Evolutionary conservation across 2,113 vertebrate genomes (phyloP), one percentile per base, ranked within the genome.

Genomic region (Otis tarda): DNA sequence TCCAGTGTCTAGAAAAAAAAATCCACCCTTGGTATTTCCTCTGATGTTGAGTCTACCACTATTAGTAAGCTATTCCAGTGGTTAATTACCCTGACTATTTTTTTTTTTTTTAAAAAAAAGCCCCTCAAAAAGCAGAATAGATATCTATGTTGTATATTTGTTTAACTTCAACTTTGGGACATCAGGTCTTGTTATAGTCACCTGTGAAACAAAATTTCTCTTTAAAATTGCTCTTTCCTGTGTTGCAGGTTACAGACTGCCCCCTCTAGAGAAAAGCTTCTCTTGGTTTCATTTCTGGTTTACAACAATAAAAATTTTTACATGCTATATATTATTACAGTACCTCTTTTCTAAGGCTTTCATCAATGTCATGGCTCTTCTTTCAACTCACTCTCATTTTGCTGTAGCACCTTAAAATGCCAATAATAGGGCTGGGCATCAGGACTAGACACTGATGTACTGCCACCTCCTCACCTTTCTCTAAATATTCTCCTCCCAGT

Each of bases 21-120:
- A 5, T 1, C 19, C 17, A 52, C 2, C 13, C 33, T 52, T 28
- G 17, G 31, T 71, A 77, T 39, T 87, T 65, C 35, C 25, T 80
- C 37, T 56, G 71, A 50, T 1, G 0, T 55, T 0, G 0, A 53
- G 37, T 10, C 22, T 79, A 41, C 27, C 8, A 2, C 23, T 53
- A 30, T 39, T 37, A 55, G 22, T 23, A 64, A 67, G 20, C 9
- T 47, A 61, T 63, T 83, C 28, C 11, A 33, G 30, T 53, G 27
- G 8, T 53, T 69, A 75, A 69, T 47, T 30, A 33, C 9, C 8
- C 12, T 41, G 10, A 9, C 12, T 49, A 33, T 30, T 31, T 6
- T 39, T 39, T 39, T 39, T 39, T 39, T 39, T n/a, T n/a, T n/a
- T n/a, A n/a, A n/a, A n/a, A n/a, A n/a, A 24, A 16, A 28, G 2